Evolutionary conservation across 2,888 invertebrate genomes (phyloP), one percentile per base, ranked within the genome.

Genomic region (Agrochola lota): DNA sequence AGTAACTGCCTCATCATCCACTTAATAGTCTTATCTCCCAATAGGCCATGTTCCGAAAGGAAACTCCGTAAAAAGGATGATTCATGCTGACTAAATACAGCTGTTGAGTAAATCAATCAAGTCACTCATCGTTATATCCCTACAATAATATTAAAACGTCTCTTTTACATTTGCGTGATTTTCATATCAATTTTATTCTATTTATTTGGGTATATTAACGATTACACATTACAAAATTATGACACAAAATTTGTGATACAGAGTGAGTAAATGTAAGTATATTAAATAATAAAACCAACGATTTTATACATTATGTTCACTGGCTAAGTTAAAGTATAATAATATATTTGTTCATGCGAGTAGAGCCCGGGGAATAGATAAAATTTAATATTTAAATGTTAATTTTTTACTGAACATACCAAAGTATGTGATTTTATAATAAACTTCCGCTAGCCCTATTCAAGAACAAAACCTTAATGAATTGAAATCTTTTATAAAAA

Each of bases 1-100:
- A 86, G 74, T 62, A 64, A 49, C 52, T 68, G 84, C 81, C 55
- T 55, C 59, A 77, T 84, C 63, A 84, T 84, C 73, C 84, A 81
- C 67, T 83, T 77, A 80, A 72, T 71, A n/a, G n/a, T 35, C 46
- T 73, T 30, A 80, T 84, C 52, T 73, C 30, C 43, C 20, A 83
- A 57, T 64, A 64, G 59, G 64, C 26, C 35, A 46, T 60, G 60
- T 71, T 69, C 55, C 46, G 6, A 71, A 52, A 76, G 59, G 62
- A n/a, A n/a, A n/a, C n/a, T 59, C 2, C 35, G 23, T 62, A 35
- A 82, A 82, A 66, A 30, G 30, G 76, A 20, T n/a, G 59, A 69
- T 55, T 81, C 52, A 81, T 46, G 69, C 59, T 30, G 11, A 60
- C n/a, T 43, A 57, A 23, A 35, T 55, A 23, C 43, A 8, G n/a